phyloP scores from a whole-genome alignment of 2,797 vertebrate species.

The Schizopygopsis pylzovi region DNA sequence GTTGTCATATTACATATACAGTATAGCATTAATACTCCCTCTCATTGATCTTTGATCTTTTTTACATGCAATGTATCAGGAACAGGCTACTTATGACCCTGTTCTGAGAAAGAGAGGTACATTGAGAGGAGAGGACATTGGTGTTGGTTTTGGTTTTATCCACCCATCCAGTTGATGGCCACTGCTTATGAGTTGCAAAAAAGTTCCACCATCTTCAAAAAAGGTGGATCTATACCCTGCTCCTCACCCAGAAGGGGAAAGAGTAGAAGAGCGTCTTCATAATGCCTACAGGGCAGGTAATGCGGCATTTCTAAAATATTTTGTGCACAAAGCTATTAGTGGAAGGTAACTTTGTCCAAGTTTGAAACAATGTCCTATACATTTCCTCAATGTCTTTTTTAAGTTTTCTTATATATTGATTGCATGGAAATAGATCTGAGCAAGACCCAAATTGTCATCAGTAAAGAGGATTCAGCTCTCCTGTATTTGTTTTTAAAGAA shows the following conservation, averaged over 20 bases:
- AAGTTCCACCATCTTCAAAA: neutral
- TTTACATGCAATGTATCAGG: no score
- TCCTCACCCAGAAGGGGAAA: neutral
- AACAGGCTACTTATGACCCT: no score
- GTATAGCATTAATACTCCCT: no score
- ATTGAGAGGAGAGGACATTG: no score
- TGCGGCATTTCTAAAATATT: neutral
- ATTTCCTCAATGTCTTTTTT: neutral
- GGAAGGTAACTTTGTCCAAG: neutral
- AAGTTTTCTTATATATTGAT: slow-evolving; percentile 15
- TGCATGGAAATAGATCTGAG: slow-evolving; percentile 12
- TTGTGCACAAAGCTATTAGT: slow-evolving; percentile 1
- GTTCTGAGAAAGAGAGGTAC: no score
- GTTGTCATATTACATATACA: no score
- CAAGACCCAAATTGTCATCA: neutral
- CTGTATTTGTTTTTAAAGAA: neutral
- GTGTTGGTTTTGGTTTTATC: no score
- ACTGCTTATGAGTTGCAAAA: neutral
- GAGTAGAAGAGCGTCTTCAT: neutral
- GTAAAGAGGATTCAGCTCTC: neutral
- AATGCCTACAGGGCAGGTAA: neutral
- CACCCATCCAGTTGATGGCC: no score
- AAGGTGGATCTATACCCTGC: neutral
- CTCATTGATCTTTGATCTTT: no score
- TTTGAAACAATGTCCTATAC: slow-evolving; percentile 5